A percentile compares a stretch with the other conserved stretches of the same genome.
phyloP scores from a whole-genome alignment of 2,888 invertebrate species.

The Drymonia ruficornis region DNA sequence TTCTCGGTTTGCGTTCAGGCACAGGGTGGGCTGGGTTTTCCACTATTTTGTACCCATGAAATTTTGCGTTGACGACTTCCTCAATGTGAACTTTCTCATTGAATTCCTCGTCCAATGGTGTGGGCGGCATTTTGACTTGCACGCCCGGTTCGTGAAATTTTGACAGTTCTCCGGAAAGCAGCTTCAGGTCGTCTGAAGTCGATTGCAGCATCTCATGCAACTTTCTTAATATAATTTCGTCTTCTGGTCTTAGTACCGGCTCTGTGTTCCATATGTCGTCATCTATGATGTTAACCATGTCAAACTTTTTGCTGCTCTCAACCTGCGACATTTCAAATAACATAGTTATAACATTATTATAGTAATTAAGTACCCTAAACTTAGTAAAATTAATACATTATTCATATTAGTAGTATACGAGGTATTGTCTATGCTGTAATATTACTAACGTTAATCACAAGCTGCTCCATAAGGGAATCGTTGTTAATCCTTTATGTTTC shows the following conservation, averaged over 20 bases:
- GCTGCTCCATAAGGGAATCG: no score
- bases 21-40: slow-evolving; percentile 40
- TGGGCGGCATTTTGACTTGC: slow-evolving; percentile 62
- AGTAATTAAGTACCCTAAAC: no score
- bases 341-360: background rate
- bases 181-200: slow-evolving; percentile 76
- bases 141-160: slow-evolving; percentile 65
- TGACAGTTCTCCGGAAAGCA: slow-evolving; percentile 71
- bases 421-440: no score
- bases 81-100: slow-evolving; percentile 78
- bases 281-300: slow-evolving; percentile 76
- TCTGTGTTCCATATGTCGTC: slow-evolving; percentile 75
- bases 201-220: slow-evolving; percentile 79
- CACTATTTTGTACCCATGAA: slow-evolving; percentile 71
- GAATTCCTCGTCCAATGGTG: slow-evolving; percentile 76
- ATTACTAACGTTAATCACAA: no score
- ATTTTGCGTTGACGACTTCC: slow-evolving; percentile 79
- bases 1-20: slow-evolving; percentile 35
- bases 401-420: no score
- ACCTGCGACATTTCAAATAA: slow-evolving; percentile 49
- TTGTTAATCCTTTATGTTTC: no score
- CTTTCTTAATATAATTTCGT: slow-evolving; percentile 72
- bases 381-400: no score
- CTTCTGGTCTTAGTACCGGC: slow-evolving; percentile 74
- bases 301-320: slow-evolving; percentile 75